Evolutionary conservation across 2,888 invertebrate genomes (phyloP), one percentile per base, ranked within the genome.

Genomic region (Archaeoteleia sp.): DNA sequence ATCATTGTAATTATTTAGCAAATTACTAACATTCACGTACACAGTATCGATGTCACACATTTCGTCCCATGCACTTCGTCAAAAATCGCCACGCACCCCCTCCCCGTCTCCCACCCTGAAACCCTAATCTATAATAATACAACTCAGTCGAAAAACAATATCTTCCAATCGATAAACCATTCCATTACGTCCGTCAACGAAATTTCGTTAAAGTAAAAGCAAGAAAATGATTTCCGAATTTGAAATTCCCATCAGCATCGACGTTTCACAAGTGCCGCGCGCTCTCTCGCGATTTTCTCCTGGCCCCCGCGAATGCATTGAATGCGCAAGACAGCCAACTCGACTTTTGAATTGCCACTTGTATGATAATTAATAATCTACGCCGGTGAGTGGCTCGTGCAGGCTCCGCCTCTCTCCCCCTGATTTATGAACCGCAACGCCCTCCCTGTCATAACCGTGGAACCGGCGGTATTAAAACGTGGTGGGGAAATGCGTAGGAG

Each of bases 341-440:
- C 15, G 30, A 29, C 45, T n/a, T 37, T 46, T 48, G 58, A 20
- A 66, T 66, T 17, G 63, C 27, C 63, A 32, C 73, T 68, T 74
- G 75, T 71, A 83, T 84, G 82, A 85, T 84, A 85, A 85, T 85
- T 85, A 84, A 85, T 85, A 85, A 85, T 71, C 70, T 75, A 71
- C 75, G 79, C 46, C 82, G 81, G 79, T 83, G 85, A 84, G 81
- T 85, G 85, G 85, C 75, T 81, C 79, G 74, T 53, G 55, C 55
- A 77, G 57, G 82, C 83, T 66, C 84, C 84, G 84, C 84, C 84
- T 73, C 75, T 74, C 71, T 76, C 75, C 81, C 79, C 80, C 81
- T 82, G 82, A 84, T 84, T 85, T 85, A 85, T 85, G 83, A 84
- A 83, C 79, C 81, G 85, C 79, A 76, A 81, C 85, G 84, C 85